Conservation (phyloP, 2,113 vertebrate species). For the Ciconia maguari region DNA sequence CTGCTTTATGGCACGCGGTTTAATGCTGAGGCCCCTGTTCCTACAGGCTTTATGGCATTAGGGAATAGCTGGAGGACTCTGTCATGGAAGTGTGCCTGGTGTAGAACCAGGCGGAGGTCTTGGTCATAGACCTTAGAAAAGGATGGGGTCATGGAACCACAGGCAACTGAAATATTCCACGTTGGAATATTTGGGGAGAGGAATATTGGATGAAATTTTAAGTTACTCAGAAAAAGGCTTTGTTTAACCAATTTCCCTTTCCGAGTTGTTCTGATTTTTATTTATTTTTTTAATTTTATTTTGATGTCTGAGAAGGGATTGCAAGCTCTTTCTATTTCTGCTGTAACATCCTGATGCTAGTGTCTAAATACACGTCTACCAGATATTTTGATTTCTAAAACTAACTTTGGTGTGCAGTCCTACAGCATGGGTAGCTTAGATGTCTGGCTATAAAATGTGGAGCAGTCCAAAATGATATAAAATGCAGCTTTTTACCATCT, state of each 20-base stretch:
- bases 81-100: neutral
- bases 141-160: rapidly evolving
- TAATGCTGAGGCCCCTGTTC: neutral
- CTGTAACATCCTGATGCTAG: neutral
- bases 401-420: neutral
- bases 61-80: neutral
- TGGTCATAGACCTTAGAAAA: rapidly evolving
- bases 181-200: neutral
- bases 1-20: neutral
- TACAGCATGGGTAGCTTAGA: neutral
- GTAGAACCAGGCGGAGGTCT: neutral
- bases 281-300: neutral
- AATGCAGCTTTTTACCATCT: constrained; percentile 70
- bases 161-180: neutral
- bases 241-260: neutral
- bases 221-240: neutral
- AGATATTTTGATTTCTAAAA: neutral
- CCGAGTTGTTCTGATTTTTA: neutral
- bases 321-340: neutral
- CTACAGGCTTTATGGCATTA: neutral
- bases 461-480: constrained; percentile 26
- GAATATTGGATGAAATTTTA: neutral
- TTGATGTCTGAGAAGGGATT: neutral
- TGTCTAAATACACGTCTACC: neutral
- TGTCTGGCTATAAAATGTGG: neutral